These are phyloP conservation scores for Danionella cerebrum DNA, from an alignment of 2,113 vertebrate genomes.

Conservation along the genomic window DNA sequence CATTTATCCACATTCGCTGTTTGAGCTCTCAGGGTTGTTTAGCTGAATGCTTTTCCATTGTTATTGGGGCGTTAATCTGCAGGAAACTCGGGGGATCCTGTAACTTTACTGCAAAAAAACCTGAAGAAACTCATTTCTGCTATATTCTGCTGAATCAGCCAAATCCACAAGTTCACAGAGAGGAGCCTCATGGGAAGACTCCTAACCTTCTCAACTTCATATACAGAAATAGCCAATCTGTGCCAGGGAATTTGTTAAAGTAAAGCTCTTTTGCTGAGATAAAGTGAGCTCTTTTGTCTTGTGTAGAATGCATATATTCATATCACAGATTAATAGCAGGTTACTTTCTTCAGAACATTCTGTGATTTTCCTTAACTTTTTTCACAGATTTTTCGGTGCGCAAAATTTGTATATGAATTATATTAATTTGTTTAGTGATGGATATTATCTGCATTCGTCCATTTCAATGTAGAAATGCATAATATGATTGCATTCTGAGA, in stretches of 20 bases:
- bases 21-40: not conserved
- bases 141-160: not conserved
- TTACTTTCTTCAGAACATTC: slow-evolving; percentile 21
- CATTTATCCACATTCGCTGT: not conserved
- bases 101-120: not conserved
- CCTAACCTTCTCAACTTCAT: not conserved
- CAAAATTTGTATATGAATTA: no score
- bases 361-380: slow-evolving; percentile 10
- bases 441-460: no score
- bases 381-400: no score
- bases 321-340: slow-evolving; percentile 17
- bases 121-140: not conserved
- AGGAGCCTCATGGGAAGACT: not conserved
- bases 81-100: not conserved
- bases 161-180: not conserved
- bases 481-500: no score
- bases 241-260: not conserved
- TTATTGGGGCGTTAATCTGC: not conserved
- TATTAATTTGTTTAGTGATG: no score
- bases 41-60: not conserved
- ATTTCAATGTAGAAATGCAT: no score
- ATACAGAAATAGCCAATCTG: not conserved
- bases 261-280: not conserved
- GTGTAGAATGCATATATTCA: no score
- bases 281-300: not conserved